Evolutionary conservation across 1,140 invertebrate species (phyloP).

Genomic region (Semibalanus balanoides): DNA sequence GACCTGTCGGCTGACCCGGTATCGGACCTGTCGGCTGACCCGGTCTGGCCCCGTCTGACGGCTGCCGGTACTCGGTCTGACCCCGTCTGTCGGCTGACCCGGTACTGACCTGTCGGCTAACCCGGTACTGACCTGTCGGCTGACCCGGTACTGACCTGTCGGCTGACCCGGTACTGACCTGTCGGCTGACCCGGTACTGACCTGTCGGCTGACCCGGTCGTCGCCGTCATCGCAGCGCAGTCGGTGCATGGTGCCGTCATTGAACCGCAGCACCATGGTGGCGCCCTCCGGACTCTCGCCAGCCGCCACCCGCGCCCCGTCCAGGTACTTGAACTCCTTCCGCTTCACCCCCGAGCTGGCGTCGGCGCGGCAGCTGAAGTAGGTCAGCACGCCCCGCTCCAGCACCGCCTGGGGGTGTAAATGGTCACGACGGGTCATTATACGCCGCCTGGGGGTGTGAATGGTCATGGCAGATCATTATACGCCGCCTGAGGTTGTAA

Average conservation of each 20-base stretch:
- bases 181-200: slow-evolving; percentile 19
- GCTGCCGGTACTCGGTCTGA: no score
- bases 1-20: no score
- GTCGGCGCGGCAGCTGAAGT: slow-evolving; percentile 46
- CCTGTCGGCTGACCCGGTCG: slow-evolving; percentile 26
- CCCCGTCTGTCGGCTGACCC: no score
- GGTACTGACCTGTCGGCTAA: background rate
- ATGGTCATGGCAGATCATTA: no score
- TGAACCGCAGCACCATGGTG: slow-evolving; percentile 40
- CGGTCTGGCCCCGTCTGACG: no score
- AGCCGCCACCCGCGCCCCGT: slow-evolving; percentile 43
- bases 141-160: no score
- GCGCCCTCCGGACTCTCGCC: slow-evolving; percentile 33
- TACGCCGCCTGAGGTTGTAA: no score
- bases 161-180: no score
- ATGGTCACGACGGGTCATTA: no score
- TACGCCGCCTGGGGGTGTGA: no score
- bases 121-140: slow-evolving; percentile 27
- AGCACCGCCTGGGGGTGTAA: slow-evolving; percentile 39
- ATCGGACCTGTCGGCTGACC: no score
- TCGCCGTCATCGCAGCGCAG: slow-evolving; percentile 31
- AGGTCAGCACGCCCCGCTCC: slow-evolving; percentile 48
- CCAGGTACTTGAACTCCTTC: slow-evolving; percentile 49
- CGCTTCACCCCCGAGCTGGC: slow-evolving; percentile 40
- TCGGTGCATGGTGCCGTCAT: slow-evolving; percentile 43